Conservation (phyloP, 2,888 invertebrate genomes). For the Busseola fusca region DNA sequence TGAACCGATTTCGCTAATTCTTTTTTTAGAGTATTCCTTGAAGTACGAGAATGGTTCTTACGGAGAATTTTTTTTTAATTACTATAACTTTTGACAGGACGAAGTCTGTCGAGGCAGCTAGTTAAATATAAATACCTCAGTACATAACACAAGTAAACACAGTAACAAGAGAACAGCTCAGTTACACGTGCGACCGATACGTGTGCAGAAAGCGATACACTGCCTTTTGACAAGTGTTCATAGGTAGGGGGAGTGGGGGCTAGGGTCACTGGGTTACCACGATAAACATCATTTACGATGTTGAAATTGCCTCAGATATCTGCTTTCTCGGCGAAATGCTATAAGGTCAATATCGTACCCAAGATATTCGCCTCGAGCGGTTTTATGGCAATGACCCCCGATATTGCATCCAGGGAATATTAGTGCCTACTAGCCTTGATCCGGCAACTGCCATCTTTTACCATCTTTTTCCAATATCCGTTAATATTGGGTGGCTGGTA, state of each 20-base stretch:
- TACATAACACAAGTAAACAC: slow-evolving; percentile 29
- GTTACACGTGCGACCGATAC: slow-evolving; percentile 56
- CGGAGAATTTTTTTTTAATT: no score
- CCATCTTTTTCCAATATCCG: slow-evolving; percentile 85
- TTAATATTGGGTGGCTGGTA: slow-evolving; percentile 75
- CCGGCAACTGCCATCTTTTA: slow-evolving; percentile 80
- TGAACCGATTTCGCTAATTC: no score
- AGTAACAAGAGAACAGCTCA: slow-evolving; percentile 51
- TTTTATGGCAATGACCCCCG: slow-evolving; percentile 82
- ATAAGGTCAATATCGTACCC: slow-evolving; percentile 79
- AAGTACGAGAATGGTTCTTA: no score
- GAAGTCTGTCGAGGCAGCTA: no score
- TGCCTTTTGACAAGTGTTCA: slow-evolving; percentile 65
- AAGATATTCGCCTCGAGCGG: slow-evolving; percentile 78
- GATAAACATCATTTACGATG: slow-evolving; percentile 81
- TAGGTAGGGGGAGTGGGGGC: slow-evolving; percentile 53
- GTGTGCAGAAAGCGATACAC: slow-evolving; percentile 58
- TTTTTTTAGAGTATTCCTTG: no score
- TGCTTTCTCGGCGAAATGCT: slow-evolving; percentile 77
- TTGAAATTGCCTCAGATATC: slow-evolving; percentile 78
- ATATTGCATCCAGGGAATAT: slow-evolving; percentile 83
- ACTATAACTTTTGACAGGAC: no score
- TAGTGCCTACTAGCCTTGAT: slow-evolving; percentile 81
- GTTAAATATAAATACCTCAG: slow-evolving; percentile 10
- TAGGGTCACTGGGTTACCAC: slow-evolving; percentile 72